Evolutionary conservation across 2,888 invertebrate species (phyloP).

Genomic region (Stratiomys singularior): DNA sequence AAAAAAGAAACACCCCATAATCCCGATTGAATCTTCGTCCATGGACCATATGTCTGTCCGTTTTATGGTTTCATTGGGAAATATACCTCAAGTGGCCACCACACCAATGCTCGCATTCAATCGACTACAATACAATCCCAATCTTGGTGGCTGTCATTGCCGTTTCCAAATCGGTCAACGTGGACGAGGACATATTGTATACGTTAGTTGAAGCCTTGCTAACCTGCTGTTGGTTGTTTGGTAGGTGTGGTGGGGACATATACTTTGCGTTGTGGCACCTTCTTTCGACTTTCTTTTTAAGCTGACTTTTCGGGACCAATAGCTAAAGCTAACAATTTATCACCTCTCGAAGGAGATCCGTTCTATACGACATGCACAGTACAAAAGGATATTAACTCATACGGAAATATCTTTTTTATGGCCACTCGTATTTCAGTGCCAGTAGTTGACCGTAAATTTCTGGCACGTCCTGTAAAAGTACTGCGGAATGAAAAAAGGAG

Average conservation of each 20-base stretch:
- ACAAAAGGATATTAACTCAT: conserved; percentile 50
- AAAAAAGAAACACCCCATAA: conserved; percentile 26
- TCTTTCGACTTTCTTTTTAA: background rate
- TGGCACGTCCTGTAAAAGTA: background rate
- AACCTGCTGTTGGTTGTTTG: background rate
- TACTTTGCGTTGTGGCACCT: no score
- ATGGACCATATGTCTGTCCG: conserved; percentile 22
- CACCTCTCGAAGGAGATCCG: conserved; percentile 36
- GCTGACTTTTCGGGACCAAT: conserved; percentile 27
- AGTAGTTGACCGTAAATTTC: conserved; percentile 49
- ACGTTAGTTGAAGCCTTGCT: background rate
- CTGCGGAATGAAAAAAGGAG: background rate
- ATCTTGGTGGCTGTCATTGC: background rate
- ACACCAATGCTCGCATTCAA: conserved; percentile 13
- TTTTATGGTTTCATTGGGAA: conserved; percentile 23
- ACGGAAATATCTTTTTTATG: conserved; percentile 51
- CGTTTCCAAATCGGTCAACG: background rate
- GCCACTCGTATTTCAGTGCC: conserved; percentile 50
- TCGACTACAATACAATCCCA: conserved; percentile 13
- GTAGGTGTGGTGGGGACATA: no score
- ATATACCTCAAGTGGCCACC: conserved; percentile 16
- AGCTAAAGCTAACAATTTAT: conserved; percentile 42
- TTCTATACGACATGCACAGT: conserved; percentile 9
- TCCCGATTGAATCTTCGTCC: conserved; percentile 16
- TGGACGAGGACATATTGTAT: background rate